These are phyloP conservation scores for Amaurobius ferox DNA, from an alignment of 2,888 invertebrate genomes.

Conservation along the genomic window DNA sequence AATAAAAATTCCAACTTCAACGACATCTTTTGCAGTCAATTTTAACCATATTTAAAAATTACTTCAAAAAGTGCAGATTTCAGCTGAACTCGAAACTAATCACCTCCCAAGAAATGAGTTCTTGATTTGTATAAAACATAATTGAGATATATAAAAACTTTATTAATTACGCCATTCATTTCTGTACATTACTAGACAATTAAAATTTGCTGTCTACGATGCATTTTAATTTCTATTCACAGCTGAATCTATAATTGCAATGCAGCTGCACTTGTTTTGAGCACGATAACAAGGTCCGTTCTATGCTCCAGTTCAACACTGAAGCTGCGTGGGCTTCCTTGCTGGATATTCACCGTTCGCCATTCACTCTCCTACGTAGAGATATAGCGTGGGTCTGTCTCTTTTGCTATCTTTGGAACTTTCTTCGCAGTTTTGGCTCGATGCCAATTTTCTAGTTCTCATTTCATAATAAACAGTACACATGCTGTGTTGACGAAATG, in stretches of 20 bases:
- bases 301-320: background rate
- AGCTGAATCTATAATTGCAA: background rate
- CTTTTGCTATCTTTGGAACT: constrained; percentile 23
- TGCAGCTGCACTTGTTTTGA: background rate
- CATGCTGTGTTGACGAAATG: constrained; percentile 37
- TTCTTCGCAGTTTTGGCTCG: constrained; percentile 23
- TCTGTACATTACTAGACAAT: no score
- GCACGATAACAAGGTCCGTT: background rate
- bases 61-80: no score
- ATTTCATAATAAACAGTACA: constrained; percentile 56
- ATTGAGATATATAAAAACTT: no score
- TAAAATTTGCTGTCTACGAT: no score
- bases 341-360: background rate
- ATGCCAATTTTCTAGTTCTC: constrained; percentile 40
- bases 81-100: no score
- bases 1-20: no score
- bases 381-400: constrained; percentile 3
- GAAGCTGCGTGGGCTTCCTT: constrained; percentile 7
- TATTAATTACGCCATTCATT: no score
- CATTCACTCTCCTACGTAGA: constrained; percentile 23
- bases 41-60: no score
- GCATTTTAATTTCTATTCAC: no score
- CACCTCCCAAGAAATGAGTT: no score
- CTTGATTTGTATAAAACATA: no score
- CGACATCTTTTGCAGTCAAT: no score